These are phyloP conservation scores for Pangasius krempfi DNA, from an alignment of 2,797 vertebrate genomes.

Conservation along the genomic window DNA sequence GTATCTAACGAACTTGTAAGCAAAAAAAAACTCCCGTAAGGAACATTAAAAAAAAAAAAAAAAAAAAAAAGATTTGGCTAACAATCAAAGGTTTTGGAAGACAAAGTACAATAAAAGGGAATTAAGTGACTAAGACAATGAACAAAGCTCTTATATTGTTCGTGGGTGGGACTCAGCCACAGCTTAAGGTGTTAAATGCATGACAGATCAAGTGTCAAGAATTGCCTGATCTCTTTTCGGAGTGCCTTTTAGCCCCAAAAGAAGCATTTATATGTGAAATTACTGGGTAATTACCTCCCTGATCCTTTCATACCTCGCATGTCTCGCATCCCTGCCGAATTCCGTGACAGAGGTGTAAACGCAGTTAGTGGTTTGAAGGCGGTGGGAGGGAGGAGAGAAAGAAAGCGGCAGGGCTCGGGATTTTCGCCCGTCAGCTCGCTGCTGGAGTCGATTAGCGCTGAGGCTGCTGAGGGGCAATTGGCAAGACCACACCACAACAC, in stretches of 20 bases:
- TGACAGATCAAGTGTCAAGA: constrained; percentile 59
- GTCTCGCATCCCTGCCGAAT: constrained; percentile 70
- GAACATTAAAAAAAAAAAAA: neutral
- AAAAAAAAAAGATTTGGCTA: neutral
- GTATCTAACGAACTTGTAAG: neutral
- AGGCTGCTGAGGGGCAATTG: constrained; percentile 69
- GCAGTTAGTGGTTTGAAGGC: constrained; percentile 59
- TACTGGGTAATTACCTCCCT: constrained; percentile 73
- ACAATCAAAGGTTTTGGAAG: neutral
- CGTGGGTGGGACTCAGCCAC: constrained; percentile 51
- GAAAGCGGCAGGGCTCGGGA: constrained; percentile 35
- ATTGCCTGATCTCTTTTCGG: constrained; percentile 65
- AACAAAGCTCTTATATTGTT: constrained; percentile 58
- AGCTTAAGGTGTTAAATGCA: constrained; percentile 57
- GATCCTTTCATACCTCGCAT: constrained; percentile 69
- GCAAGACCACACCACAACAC: constrained; percentile 75
- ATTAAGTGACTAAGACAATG: constrained; percentile 49
- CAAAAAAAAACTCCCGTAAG: neutral
- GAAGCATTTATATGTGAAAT: constrained; percentile 71
- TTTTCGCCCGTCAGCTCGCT: constrained; percentile 56
- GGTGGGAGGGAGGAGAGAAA: constrained; percentile 39
- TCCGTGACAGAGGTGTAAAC: constrained; percentile 72
- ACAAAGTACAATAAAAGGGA: constrained; percentile 20
- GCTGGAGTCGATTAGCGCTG: constrained; percentile 45
- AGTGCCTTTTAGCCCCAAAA: constrained; percentile 65